Evolutionary conservation across 2,797 vertebrate species (phyloP), one percentile per base, ranked within the genome.

Genomic region (Mycteria americana): DNA sequence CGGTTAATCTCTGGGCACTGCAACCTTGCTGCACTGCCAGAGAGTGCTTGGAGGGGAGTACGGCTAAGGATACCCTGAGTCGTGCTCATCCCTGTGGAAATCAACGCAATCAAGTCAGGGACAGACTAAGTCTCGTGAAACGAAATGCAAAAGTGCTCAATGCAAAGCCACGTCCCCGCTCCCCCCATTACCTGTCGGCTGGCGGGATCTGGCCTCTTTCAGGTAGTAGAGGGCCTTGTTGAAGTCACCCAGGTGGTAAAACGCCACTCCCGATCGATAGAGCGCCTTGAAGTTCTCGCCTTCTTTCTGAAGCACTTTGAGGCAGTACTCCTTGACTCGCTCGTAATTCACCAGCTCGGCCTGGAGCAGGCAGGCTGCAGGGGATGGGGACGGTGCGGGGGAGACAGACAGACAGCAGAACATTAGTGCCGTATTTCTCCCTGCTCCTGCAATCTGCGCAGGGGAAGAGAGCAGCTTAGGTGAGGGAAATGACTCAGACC

Each of bases 281-380:
- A 99, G 98, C 1, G 99, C 99, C 97, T 99, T 99, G 98, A 99
- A 99, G 98, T 99, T 99, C 97, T 99, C 99, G 0, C 99, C 99
- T 93, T 99, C 99, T 94, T 99, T 99, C 97, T 99, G 98, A 31
- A 99, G 98, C 75, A 99, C 99, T 98, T 99, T 99, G 96, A 99
- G 99, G 88, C 99, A 99, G 95, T 99, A 99, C 69, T 99, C 99
- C 97, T 99, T 99, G 95, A 99, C 99, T 7, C 99, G 98, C 78
- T 99, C 99, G 3, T 99, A 99, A 98, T 99, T 99, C 93, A 99
- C 99, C 97, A 99, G 98, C 98, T 99, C 99, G 37, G 99, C 99
- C 98, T 99, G 99, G 95, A 99, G 98, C 77, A 99, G 98, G 97
- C 99, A 99, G 45, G 99, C 99, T 99, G 70, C 27, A 86, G 77